phyloP scores from a whole-genome alignment of 2,888 invertebrate species.

The Frankliniella fusca region DNA sequence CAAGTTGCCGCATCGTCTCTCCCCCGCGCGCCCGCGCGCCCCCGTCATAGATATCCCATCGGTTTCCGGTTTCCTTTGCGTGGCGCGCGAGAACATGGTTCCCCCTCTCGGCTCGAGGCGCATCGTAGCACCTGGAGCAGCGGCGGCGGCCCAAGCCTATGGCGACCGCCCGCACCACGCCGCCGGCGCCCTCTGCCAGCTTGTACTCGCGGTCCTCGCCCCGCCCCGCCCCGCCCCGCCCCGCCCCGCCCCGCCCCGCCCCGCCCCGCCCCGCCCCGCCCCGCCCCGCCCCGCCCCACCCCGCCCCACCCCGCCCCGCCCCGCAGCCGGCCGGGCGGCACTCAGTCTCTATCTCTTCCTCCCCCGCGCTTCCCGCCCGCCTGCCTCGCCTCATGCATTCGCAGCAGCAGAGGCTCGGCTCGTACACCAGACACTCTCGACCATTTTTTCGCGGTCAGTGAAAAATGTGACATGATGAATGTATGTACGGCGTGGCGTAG shows the following conservation, averaged over 20 bases:
- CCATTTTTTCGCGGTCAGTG: slow-evolving; percentile 22
- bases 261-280: background rate
- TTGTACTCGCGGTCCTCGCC: background rate
- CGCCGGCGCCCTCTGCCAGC: background rate
- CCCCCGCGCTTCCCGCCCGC: background rate
- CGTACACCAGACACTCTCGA: background rate
- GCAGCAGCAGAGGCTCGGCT: background rate
- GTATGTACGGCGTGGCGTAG: background rate
- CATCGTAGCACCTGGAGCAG: no score
- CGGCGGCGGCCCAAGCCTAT: no score
- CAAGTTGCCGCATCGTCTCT: no score
- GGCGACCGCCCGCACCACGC: background rate
- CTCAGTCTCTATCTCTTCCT: background rate
- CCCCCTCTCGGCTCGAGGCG: no score
- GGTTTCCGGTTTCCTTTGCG: no score
- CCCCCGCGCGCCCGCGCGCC: no score
- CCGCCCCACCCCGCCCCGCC: background rate
- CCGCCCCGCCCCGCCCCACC: background rate
- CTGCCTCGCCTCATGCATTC: background rate
- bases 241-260: background rate
- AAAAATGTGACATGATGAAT: slow-evolving; percentile 18
- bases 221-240: background rate
- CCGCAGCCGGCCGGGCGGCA: background rate
- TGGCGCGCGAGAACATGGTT: no score
- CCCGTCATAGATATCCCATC: no score